phyloP scores from a whole-genome alignment of 2,888 invertebrate species.

The Mythimna pallens region DNA sequence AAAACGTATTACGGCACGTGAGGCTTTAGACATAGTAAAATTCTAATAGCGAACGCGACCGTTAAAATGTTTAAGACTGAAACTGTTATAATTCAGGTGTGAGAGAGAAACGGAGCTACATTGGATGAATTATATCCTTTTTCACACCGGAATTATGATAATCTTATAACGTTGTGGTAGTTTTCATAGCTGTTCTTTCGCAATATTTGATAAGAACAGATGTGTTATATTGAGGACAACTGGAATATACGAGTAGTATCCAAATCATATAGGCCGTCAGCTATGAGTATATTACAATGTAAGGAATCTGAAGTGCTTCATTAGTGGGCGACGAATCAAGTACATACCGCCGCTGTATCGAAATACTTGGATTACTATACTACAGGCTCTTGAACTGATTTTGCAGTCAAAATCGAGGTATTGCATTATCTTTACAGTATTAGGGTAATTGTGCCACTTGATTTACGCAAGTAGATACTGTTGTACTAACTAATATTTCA shows the following conservation, averaged over 20 bases:
- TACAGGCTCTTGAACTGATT: conserved; percentile 19
- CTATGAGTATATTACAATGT: conserved; percentile 9
- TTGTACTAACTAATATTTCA: neutral
- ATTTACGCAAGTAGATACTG: neutral
- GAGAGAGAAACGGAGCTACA: too few species aligned
- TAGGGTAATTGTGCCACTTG: neutral
- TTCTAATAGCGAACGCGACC: too few species aligned
- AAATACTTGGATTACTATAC: conserved; percentile 18
- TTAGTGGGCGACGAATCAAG: conserved; percentile 27
- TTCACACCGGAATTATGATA: too few species aligned
- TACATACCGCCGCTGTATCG: conserved; percentile 13
- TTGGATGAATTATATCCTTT: too few species aligned
- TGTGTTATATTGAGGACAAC: neutral
- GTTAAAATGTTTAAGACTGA: too few species aligned
- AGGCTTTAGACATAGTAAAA: too few species aligned
- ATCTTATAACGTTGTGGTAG: too few species aligned
- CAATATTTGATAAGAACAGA: neutral
- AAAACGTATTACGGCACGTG: too few species aligned
- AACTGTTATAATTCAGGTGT: too few species aligned
- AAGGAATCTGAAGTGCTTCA: conserved; percentile 43
- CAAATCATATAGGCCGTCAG: conserved; percentile 12
- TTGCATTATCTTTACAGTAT: neutral
- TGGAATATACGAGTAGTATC: neutral
- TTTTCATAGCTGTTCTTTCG: neutral
- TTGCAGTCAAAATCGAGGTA: conserved; percentile 10